Evolutionary conservation across 2,797 vertebrate species (phyloP).

Genomic region (Monodelphis domestica): DNA sequence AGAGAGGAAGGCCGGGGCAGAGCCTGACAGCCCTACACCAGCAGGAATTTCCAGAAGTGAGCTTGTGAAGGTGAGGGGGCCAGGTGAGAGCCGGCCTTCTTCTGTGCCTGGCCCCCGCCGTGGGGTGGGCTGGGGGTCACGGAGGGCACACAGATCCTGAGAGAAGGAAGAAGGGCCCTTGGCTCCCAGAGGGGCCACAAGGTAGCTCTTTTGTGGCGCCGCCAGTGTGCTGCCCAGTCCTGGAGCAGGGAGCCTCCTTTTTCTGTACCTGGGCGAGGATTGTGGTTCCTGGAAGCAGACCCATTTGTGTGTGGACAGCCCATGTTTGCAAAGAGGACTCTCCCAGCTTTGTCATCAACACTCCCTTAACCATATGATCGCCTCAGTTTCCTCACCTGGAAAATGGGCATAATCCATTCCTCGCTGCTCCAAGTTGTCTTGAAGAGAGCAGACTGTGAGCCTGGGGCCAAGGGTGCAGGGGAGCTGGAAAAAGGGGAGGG

Average conservation of each 20-base stretch:
- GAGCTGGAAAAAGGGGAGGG: not conserved
- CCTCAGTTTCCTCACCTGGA: too few species aligned
- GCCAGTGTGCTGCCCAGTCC: not conserved
- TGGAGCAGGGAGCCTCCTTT: not conserved
- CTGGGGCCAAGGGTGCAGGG: not conserved
- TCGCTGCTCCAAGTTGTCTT: too few species aligned
- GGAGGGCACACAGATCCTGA: not conserved
- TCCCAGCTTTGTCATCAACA: not conserved
- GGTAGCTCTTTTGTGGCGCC: not conserved
- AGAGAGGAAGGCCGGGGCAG: too few species aligned
- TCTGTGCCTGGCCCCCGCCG: not conserved
- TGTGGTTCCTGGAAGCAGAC: not conserved
- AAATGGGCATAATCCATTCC: too few species aligned
- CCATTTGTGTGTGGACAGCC: not conserved
- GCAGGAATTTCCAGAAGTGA: too few species aligned
- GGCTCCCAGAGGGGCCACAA: not conserved
- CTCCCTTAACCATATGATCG: too few species aligned
- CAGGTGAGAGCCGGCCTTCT: not conserved
- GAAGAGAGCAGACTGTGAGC: rapidly evolving
- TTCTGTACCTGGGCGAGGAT: not conserved
- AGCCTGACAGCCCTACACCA: too few species aligned
- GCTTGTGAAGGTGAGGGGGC: not conserved
- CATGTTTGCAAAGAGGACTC: not conserved
- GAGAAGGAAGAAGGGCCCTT: not conserved
- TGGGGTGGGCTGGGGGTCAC: not conserved